A percentile compares a stretch with the other conserved stretches of the same genome.
phyloP scores from a whole-genome alignment of 2,113 vertebrate genomes.

The Pao palembangensis region DNA sequence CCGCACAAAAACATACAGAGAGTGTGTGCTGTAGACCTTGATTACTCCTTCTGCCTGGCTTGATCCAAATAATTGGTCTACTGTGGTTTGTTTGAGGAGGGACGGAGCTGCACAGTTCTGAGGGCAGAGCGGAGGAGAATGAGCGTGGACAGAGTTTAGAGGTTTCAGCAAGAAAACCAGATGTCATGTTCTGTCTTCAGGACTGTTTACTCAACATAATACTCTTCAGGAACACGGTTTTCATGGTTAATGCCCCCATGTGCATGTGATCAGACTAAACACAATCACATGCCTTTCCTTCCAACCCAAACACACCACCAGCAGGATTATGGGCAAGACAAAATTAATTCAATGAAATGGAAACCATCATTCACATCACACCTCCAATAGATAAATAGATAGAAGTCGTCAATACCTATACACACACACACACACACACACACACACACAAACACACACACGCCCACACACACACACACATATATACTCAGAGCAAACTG shows the following conservation, averaged over 20 bases:
- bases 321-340: neutral
- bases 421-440: neutral
- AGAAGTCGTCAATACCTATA: neutral
- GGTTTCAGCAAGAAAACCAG: neutral
- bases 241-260: neutral
- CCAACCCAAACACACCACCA: neutral
- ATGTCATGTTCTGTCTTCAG: neutral
- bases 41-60: conserved; percentile 56
- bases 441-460: too few relatives aligned
- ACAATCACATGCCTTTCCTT: neutral
- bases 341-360: neutral
- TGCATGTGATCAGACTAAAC: neutral
- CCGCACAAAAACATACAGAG: neutral
- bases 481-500: too few relatives aligned
- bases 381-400: neutral
- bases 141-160: conserved; percentile 10
- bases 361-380: neutral
- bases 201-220: conserved; percentile 1
- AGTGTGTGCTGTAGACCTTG: conserved; percentile 8
- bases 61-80: conserved; percentile 55
- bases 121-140: conserved; percentile 8
- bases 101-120: conserved; percentile 20
- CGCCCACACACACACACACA: too few relatives aligned
- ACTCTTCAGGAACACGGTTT: neutral
- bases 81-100: conserved; percentile 30